These are phyloP conservation scores for Pyrrhia umbra DNA, from an alignment of 2,888 invertebrate genomes.

Conservation along the genomic window DNA sequence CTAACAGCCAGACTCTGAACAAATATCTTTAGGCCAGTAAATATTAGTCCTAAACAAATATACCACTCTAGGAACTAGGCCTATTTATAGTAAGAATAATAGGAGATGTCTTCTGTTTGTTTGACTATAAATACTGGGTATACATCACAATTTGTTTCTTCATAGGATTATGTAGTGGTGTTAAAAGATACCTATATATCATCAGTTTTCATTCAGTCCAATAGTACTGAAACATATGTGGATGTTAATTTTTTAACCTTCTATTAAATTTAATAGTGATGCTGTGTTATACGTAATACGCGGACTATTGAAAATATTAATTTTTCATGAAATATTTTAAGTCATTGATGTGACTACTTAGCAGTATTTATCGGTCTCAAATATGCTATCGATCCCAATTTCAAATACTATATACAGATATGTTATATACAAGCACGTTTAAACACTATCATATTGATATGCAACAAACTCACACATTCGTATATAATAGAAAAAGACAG, in stretches of 20 bases:
- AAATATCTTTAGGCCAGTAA: slow-evolving; percentile 40
- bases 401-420: too few relatives aligned
- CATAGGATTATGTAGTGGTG: too few relatives aligned
- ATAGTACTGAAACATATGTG: too few relatives aligned
- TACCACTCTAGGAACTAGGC: slow-evolving; percentile 5
- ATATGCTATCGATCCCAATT: not conserved
- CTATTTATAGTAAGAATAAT: slow-evolving; percentile 34
- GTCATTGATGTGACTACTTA: not conserved
- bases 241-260: too few relatives aligned
- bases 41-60: slow-evolving; percentile 39
- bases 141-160: slow-evolving; percentile 15
- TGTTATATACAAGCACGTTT: too few relatives aligned
- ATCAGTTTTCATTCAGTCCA: too few relatives aligned
- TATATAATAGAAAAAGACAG: not conserved
- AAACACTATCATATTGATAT: too few relatives aligned
- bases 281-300: too few relatives aligned
- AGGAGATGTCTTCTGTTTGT: slow-evolving; percentile 12
- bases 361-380: not conserved
- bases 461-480: not conserved
- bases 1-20: slow-evolving; percentile 21
- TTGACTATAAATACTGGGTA: not conserved
- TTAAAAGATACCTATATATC: too few relatives aligned
- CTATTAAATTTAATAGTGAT: too few relatives aligned
- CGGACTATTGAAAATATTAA: not conserved
- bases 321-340: not conserved